Evolutionary conservation across 2,113 vertebrate genomes (phyloP).

Genomic region (Polypterus senegalus): DNA sequence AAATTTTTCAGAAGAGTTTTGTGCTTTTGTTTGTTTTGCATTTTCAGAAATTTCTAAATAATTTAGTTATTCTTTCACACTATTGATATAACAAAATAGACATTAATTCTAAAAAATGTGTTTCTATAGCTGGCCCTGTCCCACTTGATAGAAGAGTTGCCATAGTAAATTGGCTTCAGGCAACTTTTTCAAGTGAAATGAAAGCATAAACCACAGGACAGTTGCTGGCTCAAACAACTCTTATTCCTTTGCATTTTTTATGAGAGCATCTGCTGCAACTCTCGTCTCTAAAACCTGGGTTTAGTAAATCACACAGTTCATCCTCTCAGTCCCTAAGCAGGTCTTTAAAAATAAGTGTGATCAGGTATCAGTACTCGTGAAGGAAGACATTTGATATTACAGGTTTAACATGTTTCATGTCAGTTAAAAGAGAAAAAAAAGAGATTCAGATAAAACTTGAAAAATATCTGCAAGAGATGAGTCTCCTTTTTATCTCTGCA

Average conservation of each 20-base stretch:
- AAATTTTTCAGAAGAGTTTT: too few relatives aligned
- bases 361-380: conserved; percentile 21
- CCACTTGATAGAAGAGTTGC: conserved; percentile 31
- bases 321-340: conserved; percentile 39
- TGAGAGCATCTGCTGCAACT: conserved; percentile 65
- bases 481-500: not conserved
- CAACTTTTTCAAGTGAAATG: conserved; percentile 24
- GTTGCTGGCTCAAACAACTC: conserved; percentile 48
- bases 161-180: conserved; percentile 35
- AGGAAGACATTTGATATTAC: conserved; percentile 19
- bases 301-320: conserved; percentile 50
- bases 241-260: conserved; percentile 74
- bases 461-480: conserved; percentile 15
- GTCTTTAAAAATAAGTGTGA: conserved; percentile 41
- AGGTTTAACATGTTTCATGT: conserved; percentile 19
- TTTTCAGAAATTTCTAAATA: too few relatives aligned
- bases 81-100: too few relatives aligned
- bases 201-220: conserved; percentile 49
- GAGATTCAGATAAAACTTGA: conserved; percentile 7
- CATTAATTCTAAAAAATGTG: conserved; percentile 4
- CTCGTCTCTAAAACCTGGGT: conserved; percentile 40
- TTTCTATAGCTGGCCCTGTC: not conserved
- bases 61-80: too few relatives aligned
- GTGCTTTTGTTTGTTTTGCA: too few relatives aligned
- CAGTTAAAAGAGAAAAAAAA: conserved; percentile 13